Base-by-base conservation (phyloP, 2,888 invertebrate species). In the Cabera pusaria region DNA sequence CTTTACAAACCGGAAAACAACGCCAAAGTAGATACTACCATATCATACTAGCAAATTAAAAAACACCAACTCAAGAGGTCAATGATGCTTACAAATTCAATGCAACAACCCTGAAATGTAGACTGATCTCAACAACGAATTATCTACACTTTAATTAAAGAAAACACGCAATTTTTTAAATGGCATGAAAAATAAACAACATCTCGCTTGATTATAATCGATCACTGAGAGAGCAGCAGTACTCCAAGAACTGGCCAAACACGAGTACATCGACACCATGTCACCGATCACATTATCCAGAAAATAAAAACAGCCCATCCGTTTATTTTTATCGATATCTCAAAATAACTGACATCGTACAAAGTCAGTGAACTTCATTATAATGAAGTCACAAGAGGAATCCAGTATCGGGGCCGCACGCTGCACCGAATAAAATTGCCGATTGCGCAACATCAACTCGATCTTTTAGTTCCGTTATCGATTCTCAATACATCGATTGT, bases 401-500 rank as follows among this genome's bases (percentile, higher is more conserved):
- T 66, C 61, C 64, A 43, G 66, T 64, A 74, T 68, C 59, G 65
- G 63, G 72, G 72, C 69, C 75, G 66, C 43, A 53, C 63, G 62
- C 62, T 69, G 70, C 67, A 69, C 63, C 64, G 62, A 72, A 76
- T 74, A 74, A 78, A 71, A 72, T 72, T 61, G 67, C 60, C 64
- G 64, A 70, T 80, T 82, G 60, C 73, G 70, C 76, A 77, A 78
- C 69, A 70, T 70, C 72, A 64, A 63, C 63, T 62, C 68, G 62
- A 71, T 67, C 60, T 68, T 68, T 64, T 60, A 65, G 68, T 72
- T 72, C 75, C 74, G 74, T 73, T 78, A 75, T 65, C 61, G 65
- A 59, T 66, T 65, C 58, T 59, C 66, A 69, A 69, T 70, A 69
- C 61, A 63, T 61, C 64, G 40, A 50, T 70, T 62, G 64, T 66